Conservation (phyloP, 2,797 vertebrate genomes). For the Glyptemys insculpta region DNA sequence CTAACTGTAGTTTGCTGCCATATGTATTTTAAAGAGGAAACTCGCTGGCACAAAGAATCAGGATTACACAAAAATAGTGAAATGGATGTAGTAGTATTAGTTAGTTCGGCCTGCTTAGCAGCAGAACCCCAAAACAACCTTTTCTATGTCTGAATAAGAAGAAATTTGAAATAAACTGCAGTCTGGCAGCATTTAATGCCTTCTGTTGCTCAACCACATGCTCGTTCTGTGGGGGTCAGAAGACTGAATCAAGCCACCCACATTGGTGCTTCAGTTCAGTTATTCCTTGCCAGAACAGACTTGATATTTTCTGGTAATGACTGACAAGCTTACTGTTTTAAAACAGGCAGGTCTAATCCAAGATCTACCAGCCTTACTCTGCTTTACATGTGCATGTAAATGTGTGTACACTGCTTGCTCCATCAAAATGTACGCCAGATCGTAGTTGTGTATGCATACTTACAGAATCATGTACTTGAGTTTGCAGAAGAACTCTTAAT, state of each 20-base stretch:
- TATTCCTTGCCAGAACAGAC: not conserved
- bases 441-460: not conserved
- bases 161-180: not conserved
- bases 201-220: not conserved
- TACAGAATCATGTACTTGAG: not conserved
- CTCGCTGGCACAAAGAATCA: not conserved
- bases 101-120: conserved; percentile 14
- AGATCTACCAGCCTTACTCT: not conserved
- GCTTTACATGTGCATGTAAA: not conserved
- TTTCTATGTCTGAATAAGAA: not conserved
- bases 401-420: not conserved
- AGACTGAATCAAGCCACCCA: not conserved
- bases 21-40: not conserved
- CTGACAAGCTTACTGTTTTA: not conserved
- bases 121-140: conserved; percentile 41
- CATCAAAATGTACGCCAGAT: rapidly evolving
- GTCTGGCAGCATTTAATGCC: not conserved
- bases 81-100: not conserved
- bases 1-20: not conserved
- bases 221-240: not conserved
- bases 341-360: not conserved
- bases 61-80: not conserved
- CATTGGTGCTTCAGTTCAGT: not conserved
- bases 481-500: not conserved
- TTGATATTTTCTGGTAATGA: no score